These are phyloP conservation scores for Lethrus apterus DNA, from an alignment of 1,140 invertebrate genomes.

Conservation along the genomic window DNA sequence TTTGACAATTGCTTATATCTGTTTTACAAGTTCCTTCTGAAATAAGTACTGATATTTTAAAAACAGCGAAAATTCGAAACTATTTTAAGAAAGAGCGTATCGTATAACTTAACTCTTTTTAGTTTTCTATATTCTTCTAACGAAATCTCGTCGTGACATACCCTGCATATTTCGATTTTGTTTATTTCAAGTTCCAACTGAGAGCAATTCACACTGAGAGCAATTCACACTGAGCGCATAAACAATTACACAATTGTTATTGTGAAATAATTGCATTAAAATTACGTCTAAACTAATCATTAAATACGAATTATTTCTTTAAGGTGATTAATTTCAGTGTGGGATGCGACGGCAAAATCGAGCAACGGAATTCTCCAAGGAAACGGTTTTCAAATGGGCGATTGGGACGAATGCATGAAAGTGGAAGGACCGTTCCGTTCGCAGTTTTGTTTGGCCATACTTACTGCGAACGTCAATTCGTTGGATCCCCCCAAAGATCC, in stretches of 20 bases:
- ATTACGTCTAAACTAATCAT: neutral
- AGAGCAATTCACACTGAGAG: too few species aligned
- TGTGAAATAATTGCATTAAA: neutral
- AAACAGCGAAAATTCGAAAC: too few species aligned
- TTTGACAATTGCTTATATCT: too few species aligned
- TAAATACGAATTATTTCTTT: neutral
- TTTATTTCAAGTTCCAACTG: too few species aligned
- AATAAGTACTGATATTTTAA: too few species aligned
- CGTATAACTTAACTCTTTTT: too few species aligned
- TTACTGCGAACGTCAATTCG: constrained; percentile 38
- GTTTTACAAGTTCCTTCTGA: too few species aligned
- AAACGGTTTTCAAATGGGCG: constrained; percentile 51
- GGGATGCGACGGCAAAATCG: constrained; percentile 53
- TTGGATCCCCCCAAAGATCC: constrained; percentile 31
- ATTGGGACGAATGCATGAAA: constrained; percentile 54
- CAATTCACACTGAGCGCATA: neutral
- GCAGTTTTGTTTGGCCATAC: constrained; percentile 49
- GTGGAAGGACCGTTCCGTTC: constrained; percentile 43
- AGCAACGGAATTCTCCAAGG: constrained; percentile 50
- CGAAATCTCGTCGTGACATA: too few species aligned
- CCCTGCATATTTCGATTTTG: too few species aligned
- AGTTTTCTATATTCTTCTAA: too few species aligned
- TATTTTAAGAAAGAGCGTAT: too few species aligned
- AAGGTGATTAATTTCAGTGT: constrained; percentile 45
- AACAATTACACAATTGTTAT: too few species aligned